Conservation (phyloP, 1,140 invertebrate species). For the Drosophila biarmipes region DNA sequence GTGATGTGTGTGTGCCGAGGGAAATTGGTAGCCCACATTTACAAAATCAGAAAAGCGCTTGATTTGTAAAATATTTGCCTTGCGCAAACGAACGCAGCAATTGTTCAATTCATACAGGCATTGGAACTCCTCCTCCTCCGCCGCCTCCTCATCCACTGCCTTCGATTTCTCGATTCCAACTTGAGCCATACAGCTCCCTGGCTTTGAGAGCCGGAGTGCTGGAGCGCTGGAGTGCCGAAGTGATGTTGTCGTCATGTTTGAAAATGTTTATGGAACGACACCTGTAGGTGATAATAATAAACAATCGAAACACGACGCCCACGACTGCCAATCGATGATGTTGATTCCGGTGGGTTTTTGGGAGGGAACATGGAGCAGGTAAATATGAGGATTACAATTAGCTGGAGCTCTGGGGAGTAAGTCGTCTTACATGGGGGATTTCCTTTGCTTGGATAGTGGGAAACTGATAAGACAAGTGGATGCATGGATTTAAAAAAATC, state of each 20-base stretch:
- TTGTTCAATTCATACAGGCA: conserved; percentile 76
- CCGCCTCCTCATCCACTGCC: conserved; percentile 15
- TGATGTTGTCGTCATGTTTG: conserved; percentile 60
- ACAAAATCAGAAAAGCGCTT: conserved; percentile 84
- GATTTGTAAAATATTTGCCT: conserved; percentile 84
- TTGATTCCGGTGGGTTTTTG: conserved; percentile 2
- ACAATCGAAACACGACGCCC: conserved; percentile 74
- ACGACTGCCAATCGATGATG: conserved; percentile 72
- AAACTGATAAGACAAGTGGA: conserved; percentile 23
- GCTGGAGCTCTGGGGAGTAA: conserved; percentile 17
- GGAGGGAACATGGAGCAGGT: conserved; percentile 1
- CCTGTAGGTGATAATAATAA: conserved; percentile 83
- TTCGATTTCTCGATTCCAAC: conserved; percentile 26
- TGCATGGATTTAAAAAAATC: conserved; percentile 15
- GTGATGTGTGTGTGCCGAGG: conserved; percentile 63
- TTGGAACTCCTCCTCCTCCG: conserved; percentile 16
- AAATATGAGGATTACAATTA: conserved; percentile 59
- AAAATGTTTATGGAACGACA: conserved; percentile 82
- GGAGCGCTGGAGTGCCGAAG: conserved; percentile 26
- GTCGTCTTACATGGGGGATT: conserved; percentile 7
- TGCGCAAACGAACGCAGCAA: conserved; percentile 82
- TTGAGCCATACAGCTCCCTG: conserved; percentile 28
- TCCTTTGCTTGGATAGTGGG: conserved; percentile 2
- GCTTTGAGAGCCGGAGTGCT: conserved; percentile 33
- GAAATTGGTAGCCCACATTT: conserved; percentile 84